A percentile compares a stretch with the other conserved stretches of the same genome.
Evolutionary conservation across 2,888 invertebrate genomes (phyloP).

Genomic region (Pilophorus perplexus): DNA sequence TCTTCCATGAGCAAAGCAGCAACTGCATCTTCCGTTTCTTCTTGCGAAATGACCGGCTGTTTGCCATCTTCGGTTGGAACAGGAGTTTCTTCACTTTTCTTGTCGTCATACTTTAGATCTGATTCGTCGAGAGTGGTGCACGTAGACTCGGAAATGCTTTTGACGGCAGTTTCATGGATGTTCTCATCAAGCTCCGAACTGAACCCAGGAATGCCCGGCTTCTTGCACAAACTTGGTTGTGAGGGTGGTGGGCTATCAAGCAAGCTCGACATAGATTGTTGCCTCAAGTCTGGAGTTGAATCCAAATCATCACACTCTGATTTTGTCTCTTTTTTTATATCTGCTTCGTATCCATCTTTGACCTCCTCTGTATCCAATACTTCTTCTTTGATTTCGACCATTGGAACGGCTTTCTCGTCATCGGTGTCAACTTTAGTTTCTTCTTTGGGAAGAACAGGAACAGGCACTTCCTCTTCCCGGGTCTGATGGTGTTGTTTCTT

Average conservation of each 20-base stretch:
- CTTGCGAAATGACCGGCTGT: constrained; percentile 71
- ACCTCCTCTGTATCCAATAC: constrained; percentile 10
- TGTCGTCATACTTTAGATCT: constrained; percentile 50
- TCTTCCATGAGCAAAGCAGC: constrained; percentile 77
- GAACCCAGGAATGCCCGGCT: constrained; percentile 65
- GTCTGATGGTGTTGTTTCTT: constrained; percentile 52
- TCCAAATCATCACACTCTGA: constrained; percentile 38
- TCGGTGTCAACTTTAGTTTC: constrained; percentile 20
- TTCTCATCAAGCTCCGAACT: constrained; percentile 65
- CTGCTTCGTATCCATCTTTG: constrained; percentile 38
- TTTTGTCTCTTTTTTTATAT: constrained; percentile 30
- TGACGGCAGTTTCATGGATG: constrained; percentile 75
- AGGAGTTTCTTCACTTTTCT: constrained; percentile 58
- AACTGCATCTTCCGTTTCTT: constrained; percentile 89
- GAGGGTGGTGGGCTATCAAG: constrained; percentile 48
- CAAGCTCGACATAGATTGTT: constrained; percentile 46
- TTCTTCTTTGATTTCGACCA: constrained; percentile 38
- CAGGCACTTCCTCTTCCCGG: constrained; percentile 39
- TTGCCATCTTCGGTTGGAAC: constrained; percentile 55
- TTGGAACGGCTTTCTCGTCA: constrained; percentile 15
- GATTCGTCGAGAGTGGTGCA: constrained; percentile 50
- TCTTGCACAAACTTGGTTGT: constrained; percentile 51
- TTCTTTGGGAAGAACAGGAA: constrained; percentile 48
- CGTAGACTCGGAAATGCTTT: constrained; percentile 66
- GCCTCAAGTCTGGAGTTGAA: constrained; percentile 55